Conservation (phyloP, 2,888 invertebrate species). For the Chrysolina americana region DNA sequence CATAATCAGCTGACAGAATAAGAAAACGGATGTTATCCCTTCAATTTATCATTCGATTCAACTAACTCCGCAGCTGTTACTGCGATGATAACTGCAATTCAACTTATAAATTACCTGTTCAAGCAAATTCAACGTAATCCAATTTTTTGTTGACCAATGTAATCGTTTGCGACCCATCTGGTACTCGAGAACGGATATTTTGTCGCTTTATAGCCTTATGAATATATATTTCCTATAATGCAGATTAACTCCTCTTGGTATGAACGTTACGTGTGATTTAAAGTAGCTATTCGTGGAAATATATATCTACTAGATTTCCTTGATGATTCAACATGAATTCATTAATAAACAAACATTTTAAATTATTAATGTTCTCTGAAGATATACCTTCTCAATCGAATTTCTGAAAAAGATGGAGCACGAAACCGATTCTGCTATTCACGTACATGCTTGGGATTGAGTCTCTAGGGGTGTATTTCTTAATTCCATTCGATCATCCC, state of each 20-base stretch:
- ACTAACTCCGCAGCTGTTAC: no score
- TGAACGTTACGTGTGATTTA: background rate
- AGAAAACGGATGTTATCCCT: no score
- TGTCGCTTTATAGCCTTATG: background rate
- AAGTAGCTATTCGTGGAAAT: background rate
- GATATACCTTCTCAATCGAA: background rate
- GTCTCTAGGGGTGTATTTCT: slow-evolving; percentile 27
- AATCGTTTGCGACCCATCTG: background rate
- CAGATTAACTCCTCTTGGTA: background rate
- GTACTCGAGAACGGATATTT: background rate
- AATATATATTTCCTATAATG: background rate
- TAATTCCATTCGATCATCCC: slow-evolving; percentile 30
- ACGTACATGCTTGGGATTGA: slow-evolving; percentile 14
- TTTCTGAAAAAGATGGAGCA: background rate
- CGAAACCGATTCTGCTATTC: slow-evolving; percentile 29
- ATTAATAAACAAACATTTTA: background rate
- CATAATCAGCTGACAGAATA: no score
- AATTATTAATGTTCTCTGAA: background rate
- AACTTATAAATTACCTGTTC: no score
- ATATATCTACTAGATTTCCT: background rate
- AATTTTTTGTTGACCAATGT: background rate
- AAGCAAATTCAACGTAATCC: background rate
- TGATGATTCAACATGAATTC: background rate
- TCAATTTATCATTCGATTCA: no score
- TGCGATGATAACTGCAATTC: no score